These are phyloP conservation scores for Benitochromis conjunctus DNA, from an alignment of 2,113 vertebrate species.

Conservation along the genomic window DNA sequence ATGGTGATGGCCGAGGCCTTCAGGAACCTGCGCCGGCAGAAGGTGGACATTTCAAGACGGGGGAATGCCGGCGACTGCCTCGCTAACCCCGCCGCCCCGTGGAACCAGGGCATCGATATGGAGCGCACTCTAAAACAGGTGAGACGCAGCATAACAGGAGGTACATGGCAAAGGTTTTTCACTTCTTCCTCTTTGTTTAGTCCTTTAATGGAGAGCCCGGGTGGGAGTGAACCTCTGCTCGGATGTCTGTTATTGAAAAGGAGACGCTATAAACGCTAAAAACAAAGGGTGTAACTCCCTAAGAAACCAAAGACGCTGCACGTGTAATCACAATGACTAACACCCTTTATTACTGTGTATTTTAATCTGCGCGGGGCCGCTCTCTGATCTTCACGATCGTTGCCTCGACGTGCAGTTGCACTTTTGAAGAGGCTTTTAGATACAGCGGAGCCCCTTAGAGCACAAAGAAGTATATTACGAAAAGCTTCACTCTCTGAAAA, in stretches of 20 bases:
- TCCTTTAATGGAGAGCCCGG: not conserved
- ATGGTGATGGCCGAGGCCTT: slow-evolving; percentile 99
- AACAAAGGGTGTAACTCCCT: not conserved
- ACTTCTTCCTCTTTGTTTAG: not conserved
- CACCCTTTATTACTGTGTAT: fast-evolving
- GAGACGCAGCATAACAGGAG: not conserved
- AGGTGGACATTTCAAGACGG: slow-evolving; percentile 94
- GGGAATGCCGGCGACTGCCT: slow-evolving; percentile 97
- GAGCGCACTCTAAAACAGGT: slow-evolving; percentile 64
- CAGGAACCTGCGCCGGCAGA: slow-evolving; percentile 90
- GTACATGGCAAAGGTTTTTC: not conserved
- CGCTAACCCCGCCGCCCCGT: slow-evolving; percentile 94
- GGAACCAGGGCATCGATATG: slow-evolving; percentile 88
- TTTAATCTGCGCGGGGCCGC: not conserved
- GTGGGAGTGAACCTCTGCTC: not conserved
- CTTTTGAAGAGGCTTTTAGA: not conserved
- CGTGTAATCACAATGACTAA: not conserved
- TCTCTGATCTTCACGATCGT: not conserved
- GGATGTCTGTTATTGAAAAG: not conserved
- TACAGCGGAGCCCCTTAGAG: not conserved
- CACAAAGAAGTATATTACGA: not conserved
- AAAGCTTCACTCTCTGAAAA: not conserved
- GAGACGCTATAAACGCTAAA: too few relatives aligned
- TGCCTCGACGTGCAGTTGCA: not conserved
- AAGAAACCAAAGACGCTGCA: not conserved